phyloP scores from a whole-genome alignment of 2,113 vertebrate species.

The Phrynosoma platyrhinos region DNA sequence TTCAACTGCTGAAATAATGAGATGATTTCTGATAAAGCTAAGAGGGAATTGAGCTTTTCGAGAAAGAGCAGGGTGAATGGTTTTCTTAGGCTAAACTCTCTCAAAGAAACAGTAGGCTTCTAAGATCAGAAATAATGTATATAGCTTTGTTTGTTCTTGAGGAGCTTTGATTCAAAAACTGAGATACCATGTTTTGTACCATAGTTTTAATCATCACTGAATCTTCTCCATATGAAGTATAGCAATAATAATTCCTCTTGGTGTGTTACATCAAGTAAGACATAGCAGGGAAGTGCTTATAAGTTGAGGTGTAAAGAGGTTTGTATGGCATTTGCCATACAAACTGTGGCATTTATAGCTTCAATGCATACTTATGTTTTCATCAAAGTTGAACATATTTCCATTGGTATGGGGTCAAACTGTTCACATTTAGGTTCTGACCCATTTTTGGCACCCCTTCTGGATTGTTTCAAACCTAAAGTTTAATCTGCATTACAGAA shows the following conservation, averaged over 20 bases:
- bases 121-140: not conserved
- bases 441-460: too few relatives aligned
- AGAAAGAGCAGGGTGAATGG: not conserved
- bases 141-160: not conserved
- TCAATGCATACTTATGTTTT: too few relatives aligned
- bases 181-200: not conserved
- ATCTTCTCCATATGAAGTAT: not conserved
- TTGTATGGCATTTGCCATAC: too few relatives aligned
- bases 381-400: too few relatives aligned
- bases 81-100: not conserved
- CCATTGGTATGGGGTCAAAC: too few relatives aligned
- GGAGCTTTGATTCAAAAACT: not conserved
- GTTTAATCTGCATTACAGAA: too few relatives aligned
- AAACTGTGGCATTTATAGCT: too few relatives aligned
- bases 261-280: not conserved
- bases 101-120: not conserved
- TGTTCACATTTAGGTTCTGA: too few relatives aligned
- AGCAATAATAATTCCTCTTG: too few relatives aligned
- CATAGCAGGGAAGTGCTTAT: not conserved
- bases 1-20: constrained; percentile 7
- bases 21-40: not conserved
- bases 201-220: not conserved
- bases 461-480: too few relatives aligned
- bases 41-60: not conserved
- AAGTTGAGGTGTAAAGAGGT: too few relatives aligned